Percentiles rank a stretch among this genome's conserved stretches.
These are phyloP conservation scores for Watsonalla cultraria DNA, from an alignment of 2,888 invertebrate genomes.

Conservation along the genomic window DNA sequence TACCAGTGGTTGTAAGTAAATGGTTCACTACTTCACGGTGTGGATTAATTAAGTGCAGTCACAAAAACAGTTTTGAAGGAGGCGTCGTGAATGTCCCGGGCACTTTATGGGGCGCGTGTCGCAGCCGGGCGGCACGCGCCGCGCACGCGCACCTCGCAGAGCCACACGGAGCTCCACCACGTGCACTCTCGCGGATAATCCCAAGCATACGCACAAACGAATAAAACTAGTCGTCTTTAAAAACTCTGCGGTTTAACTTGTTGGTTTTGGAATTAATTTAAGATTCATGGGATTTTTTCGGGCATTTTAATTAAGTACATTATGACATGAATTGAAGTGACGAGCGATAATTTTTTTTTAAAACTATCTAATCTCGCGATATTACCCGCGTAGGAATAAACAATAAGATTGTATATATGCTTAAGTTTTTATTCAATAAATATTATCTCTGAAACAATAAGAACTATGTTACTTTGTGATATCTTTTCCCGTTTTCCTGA, in stretches of 20 bases:
- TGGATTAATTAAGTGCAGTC: conserved; percentile 72
- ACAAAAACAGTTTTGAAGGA: conserved; percentile 57
- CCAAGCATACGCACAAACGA: conserved; percentile 68
- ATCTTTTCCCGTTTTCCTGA: no score
- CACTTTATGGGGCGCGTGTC: conserved; percentile 55
- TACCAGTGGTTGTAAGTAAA: conserved; percentile 22
- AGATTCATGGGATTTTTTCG: conserved; percentile 44
- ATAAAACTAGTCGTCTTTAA: conserved; percentile 55
- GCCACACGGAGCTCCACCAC: conserved; percentile 21
- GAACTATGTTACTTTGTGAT: no score
- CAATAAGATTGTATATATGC: no score
- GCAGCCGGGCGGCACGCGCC: conserved; percentile 24
- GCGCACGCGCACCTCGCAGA: conserved; percentile 31
- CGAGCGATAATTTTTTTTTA: neutral
- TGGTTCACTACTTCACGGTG: conserved; percentile 43
- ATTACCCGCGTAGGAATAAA: no score
- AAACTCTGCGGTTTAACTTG: conserved; percentile 27
- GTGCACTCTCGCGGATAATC: conserved; percentile 58
- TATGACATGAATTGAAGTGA: conserved; percentile 1
- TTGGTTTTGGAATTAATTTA: conserved; percentile 44
- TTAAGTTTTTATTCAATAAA: no score
- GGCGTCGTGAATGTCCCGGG: conserved; percentile 61
- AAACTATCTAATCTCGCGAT: no score
- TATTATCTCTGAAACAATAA: no score
- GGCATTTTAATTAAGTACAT: conserved; percentile 17